Evolutionary conservation across 2,797 vertebrate species (phyloP).

Genomic region (Clamator glandarius): DNA sequence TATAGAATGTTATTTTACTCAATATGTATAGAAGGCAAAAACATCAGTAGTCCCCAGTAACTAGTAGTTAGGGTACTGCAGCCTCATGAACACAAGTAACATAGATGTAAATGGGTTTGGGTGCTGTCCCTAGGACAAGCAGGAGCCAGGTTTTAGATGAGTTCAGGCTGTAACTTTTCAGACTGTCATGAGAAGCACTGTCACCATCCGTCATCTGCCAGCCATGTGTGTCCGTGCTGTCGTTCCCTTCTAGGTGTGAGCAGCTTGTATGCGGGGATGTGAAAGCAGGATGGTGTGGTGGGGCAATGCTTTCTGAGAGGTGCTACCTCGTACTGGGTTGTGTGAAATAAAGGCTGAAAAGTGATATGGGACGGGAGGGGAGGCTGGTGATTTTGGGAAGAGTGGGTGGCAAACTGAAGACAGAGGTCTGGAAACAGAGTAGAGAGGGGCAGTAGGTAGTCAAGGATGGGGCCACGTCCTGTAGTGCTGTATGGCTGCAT

Average conservation of each 20-base stretch:
- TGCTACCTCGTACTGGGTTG: not conserved
- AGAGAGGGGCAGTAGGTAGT: not conserved
- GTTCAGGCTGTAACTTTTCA: not conserved
- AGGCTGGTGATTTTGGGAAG: accelerated
- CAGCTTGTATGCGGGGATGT: accelerated
- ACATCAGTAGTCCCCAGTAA: not conserved
- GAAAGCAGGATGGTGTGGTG: not conserved
- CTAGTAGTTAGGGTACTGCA: not conserved
- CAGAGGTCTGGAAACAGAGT: not conserved
- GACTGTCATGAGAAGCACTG: not conserved
- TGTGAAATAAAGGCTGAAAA: not conserved
- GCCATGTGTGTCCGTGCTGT: accelerated
- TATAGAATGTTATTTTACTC: not conserved
- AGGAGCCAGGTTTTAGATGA: not conserved
- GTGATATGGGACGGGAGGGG: not conserved
- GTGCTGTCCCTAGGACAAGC: not conserved
- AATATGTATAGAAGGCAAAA: not conserved
- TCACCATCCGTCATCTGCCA: not conserved
- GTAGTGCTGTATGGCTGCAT: not conserved
- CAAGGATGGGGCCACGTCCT: not conserved
- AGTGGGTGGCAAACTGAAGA: not conserved
- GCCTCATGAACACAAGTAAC: not conserved
- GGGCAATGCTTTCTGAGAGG: not conserved
- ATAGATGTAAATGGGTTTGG: not conserved
- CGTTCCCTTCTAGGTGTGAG: not conserved